Percentiles rank a stretch among this genome's conserved stretches.
phyloP scores from a whole-genome alignment of 64 coral and sea anemone species.

The Montipora cactus region DNA sequence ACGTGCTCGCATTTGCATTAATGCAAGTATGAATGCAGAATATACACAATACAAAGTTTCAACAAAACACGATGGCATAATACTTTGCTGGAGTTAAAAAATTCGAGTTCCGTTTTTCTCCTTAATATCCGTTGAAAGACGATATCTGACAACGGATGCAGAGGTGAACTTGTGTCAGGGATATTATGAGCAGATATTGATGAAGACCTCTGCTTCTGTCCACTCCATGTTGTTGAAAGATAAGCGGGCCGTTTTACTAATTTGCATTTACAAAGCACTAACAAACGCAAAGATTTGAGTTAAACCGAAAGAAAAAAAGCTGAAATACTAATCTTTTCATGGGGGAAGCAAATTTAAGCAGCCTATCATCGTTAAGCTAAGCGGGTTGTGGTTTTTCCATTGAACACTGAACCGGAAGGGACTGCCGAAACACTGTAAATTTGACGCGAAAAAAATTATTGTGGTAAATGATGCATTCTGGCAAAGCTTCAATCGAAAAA shows the following conservation, averaged over 20 bases:
- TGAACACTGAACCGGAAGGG: slow-evolving; percentile 30
- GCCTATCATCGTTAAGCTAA: neutral
- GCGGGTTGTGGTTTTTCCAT: slow-evolving; percentile 19
- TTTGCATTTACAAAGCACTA: slow-evolving; percentile 11
- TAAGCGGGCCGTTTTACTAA: slow-evolving; percentile 35
- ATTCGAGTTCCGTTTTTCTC: neutral
- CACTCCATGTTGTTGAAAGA: neutral
- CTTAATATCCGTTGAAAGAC: neutral
- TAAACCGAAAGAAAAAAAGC: neutral
- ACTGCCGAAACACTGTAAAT: neutral
- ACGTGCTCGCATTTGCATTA: slow-evolving; percentile 37
- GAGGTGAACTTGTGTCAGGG: slow-evolving; percentile 23
- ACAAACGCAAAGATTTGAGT: neutral
- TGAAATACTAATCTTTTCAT: neutral
- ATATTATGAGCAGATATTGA: neutral
- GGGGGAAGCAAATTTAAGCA: neutral
- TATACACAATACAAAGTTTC: neutral
- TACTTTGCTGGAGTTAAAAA: neutral
- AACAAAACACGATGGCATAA: neutral
- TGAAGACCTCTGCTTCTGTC: neutral
- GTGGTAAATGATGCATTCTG: neutral
- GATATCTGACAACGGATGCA: slow-evolving; percentile 25
- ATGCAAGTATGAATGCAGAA: neutral
- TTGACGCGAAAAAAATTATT: slow-evolving; percentile 47
- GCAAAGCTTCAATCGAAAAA: neutral